A percentile compares a stretch with the other conserved stretches of the same genome.
Conservation (phyloP, 2,113 vertebrate genomes). For the Charina bottae region DNA sequence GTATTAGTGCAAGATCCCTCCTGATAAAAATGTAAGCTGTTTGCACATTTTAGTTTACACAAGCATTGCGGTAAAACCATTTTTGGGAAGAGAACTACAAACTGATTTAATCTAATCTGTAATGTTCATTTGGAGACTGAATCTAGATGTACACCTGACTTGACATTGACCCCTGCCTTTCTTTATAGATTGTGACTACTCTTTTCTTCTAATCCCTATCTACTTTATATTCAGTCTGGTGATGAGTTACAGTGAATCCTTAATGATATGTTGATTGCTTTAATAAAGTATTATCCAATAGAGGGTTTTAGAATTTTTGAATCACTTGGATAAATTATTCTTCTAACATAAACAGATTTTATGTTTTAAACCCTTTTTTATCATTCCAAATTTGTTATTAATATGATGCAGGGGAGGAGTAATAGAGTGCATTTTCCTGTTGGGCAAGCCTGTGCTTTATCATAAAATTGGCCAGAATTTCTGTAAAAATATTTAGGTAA, state of each 20-base stretch:
- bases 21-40: too few species aligned
- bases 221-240: not conserved
- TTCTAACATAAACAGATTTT: constrained; percentile 40
- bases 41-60: too few species aligned
- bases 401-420: constrained; percentile 19
- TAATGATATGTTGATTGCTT: not conserved
- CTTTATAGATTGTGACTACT: not conserved
- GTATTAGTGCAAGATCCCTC: too few species aligned
- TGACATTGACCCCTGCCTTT: not conserved
- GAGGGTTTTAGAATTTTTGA: not conserved
- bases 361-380: constrained; percentile 42
- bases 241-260: not conserved
- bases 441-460: not conserved
- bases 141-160: not conserved
- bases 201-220: not conserved
- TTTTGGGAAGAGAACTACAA: too few species aligned
- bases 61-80: too few species aligned
- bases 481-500: too few species aligned
- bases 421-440: not conserved
- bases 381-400: constrained; percentile 46
- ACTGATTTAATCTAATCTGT: not conserved
- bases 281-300: too few species aligned
- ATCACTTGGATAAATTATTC: not conserved
- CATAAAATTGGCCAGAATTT: constrained; percentile 38
- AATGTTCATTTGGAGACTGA: not conserved